phyloP scores from a whole-genome alignment of 1,140 invertebrate species.

The Drosophila willistoni region DNA sequence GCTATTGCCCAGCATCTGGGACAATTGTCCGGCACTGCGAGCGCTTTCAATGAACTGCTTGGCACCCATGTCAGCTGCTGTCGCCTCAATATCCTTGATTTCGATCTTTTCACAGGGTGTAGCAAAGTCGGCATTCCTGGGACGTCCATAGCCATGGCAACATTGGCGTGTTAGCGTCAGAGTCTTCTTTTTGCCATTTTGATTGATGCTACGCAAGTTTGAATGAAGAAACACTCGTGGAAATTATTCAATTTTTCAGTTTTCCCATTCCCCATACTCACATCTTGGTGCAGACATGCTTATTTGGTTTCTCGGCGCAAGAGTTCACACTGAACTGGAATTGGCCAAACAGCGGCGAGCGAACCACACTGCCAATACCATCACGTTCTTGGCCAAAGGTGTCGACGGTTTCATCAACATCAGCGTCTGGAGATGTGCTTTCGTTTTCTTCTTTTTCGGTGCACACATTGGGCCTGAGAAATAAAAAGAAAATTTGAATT shows the following conservation, averaged over 20 bases:
- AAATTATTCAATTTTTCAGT: conserved; percentile 5
- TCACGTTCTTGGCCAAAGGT: conserved; percentile 78
- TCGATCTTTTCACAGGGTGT: conserved; percentile 84
- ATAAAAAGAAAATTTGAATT: not conserved
- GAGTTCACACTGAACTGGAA: conserved; percentile 84
- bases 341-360: conserved; percentile 81
- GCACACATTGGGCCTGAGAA: conserved; percentile 71
- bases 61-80: conserved; percentile 84
- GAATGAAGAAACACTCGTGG: conserved; percentile 13
- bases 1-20: conserved; percentile 83
- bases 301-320: conserved; percentile 84
- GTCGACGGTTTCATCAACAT: conserved; percentile 68
- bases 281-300: conserved; percentile 85
- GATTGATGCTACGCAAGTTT: conserved; percentile 83
- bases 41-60: conserved; percentile 85
- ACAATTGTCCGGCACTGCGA: conserved; percentile 82
- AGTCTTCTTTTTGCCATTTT: conserved; percentile 85
- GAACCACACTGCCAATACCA: conserved; percentile 54
- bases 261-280: conserved; percentile 71
- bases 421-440: conserved; percentile 53
- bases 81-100: conserved; percentile 84
- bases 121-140: conserved; percentile 82
- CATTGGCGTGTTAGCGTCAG: conserved; percentile 85
- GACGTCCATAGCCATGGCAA: conserved; percentile 85
- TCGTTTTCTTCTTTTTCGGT: conserved; percentile 75